phyloP scores from a whole-genome alignment of 2,888 invertebrate genomes.

The Cordilura impudica region DNA sequence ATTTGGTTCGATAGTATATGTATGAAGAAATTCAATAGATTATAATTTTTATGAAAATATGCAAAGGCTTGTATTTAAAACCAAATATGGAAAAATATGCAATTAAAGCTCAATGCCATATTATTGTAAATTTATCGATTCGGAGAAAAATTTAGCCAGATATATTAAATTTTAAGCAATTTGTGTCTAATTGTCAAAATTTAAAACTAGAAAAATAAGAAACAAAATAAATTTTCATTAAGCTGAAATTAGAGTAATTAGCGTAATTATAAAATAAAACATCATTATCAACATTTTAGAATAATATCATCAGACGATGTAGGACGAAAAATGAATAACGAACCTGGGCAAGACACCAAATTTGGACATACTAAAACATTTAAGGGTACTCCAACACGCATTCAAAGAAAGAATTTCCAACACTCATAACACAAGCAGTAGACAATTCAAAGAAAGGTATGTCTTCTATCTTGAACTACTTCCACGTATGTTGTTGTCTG shows the following conservation, averaged over 20 bases:
- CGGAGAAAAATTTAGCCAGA: too few relatives aligned
- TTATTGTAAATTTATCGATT: too few relatives aligned
- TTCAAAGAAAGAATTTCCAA: constrained; percentile 23
- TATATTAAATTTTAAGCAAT: too few relatives aligned
- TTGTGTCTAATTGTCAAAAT: too few relatives aligned
- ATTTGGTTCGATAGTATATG: too few relatives aligned
- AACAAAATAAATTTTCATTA: not conserved
- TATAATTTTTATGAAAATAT: too few relatives aligned
- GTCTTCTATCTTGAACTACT: not conserved
- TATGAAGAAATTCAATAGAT: too few relatives aligned
- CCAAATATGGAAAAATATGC: too few relatives aligned
- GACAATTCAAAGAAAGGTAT: constrained; percentile 18
- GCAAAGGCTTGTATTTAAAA: too few relatives aligned
- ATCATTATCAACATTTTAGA: constrained; percentile 26
- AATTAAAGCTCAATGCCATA: too few relatives aligned
- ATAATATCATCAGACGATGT: not conserved
- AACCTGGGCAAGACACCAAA: not conserved
- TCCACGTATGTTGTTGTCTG: not conserved
- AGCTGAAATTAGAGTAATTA: constrained; percentile 14
- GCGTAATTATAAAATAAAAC: constrained; percentile 31
- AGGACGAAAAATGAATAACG: not conserved
- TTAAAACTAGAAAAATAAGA: not conserved
- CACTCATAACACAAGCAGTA: constrained; percentile 2
- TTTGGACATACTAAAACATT: constrained; percentile 1
- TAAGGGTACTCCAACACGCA: not conserved